Evolutionary conservation across 2,113 vertebrate species (phyloP).

Genomic region (Rutilus rutilus): DNA sequence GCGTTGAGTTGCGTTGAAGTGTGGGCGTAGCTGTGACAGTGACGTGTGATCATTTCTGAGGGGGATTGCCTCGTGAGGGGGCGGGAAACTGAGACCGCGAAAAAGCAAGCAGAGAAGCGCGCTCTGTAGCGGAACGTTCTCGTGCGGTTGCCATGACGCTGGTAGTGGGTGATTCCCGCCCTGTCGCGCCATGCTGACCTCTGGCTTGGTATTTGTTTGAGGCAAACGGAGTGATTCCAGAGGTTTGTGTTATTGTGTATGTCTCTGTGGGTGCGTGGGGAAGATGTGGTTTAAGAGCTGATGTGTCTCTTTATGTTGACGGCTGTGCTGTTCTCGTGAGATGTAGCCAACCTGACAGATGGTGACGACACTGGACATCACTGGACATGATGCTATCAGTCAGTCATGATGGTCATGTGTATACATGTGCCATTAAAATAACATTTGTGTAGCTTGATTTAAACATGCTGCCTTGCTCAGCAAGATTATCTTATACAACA

Average conservation of each 20-base stretch:
- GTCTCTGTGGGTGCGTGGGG: conserved; percentile 35
- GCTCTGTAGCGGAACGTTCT: conserved; percentile 40
- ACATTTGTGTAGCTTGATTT: background rate
- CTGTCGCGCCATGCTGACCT: conserved; percentile 43
- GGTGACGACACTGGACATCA: background rate
- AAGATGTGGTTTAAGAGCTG: background rate
- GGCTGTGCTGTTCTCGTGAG: background rate
- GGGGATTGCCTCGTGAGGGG: conserved; percentile 62
- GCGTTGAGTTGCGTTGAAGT: conserved; percentile 17
- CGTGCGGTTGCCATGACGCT: conserved; percentile 55
- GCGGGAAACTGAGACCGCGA: conserved; percentile 31
- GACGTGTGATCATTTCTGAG: conserved; percentile 40
- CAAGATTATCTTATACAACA: background rate
- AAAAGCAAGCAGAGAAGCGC: conserved; percentile 18
- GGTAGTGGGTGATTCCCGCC: conserved; percentile 40
- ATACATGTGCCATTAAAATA: background rate
- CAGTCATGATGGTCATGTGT: background rate
- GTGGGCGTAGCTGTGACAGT: conserved; percentile 48
- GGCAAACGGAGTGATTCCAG: conserved; percentile 51
- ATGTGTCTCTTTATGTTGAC: background rate
- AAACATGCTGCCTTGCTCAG: background rate
- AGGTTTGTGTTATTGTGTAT: conserved; percentile 25
- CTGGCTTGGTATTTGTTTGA: conserved; percentile 41
- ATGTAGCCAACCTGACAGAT: background rate
- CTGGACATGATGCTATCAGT: background rate